phyloP scores from a whole-genome alignment of 2,888 invertebrate genomes.

The Galerucella calmariensis region DNA sequence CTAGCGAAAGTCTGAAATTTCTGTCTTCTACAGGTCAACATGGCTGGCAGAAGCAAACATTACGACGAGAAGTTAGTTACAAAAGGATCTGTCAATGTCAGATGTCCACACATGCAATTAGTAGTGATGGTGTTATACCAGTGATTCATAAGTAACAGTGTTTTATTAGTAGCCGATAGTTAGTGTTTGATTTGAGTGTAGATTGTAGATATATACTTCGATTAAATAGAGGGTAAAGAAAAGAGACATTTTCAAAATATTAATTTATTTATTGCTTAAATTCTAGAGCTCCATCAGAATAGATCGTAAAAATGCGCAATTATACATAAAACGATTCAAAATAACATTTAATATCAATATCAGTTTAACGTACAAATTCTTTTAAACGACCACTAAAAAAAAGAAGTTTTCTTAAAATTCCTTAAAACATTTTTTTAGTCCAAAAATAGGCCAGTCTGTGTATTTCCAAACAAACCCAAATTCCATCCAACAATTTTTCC shows the following conservation, averaged over 20 bases:
- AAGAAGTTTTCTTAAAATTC: constrained; percentile 29
- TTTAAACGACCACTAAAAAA: constrained; percentile 39
- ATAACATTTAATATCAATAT: constrained; percentile 45
- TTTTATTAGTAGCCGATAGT: no score
- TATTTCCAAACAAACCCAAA: constrained; percentile 5
- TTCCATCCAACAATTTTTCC: background rate
- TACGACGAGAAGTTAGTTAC: constrained; percentile 33
- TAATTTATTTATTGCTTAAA: constrained; percentile 43
- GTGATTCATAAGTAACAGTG: no score
- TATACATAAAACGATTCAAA: constrained; percentile 43
- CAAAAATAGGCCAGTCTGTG: constrained; percentile 11
- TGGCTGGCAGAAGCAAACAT: constrained; percentile 57
- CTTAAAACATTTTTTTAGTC: constrained; percentile 31
- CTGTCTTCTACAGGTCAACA: constrained; percentile 62
- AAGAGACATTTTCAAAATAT: constrained; percentile 37
- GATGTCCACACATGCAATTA: background rate
- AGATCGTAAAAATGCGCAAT: constrained; percentile 42
- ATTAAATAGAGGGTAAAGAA: background rate
- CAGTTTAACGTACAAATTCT: constrained; percentile 40
- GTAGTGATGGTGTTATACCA: no score
- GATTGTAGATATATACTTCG: background rate
- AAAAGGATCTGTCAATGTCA: background rate
- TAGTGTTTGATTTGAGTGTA: background rate
- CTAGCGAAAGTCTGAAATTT: constrained; percentile 56
- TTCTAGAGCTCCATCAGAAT: constrained; percentile 42